Conservation (phyloP, 23 tunicate species). For the Corella eumyota region DNA sequence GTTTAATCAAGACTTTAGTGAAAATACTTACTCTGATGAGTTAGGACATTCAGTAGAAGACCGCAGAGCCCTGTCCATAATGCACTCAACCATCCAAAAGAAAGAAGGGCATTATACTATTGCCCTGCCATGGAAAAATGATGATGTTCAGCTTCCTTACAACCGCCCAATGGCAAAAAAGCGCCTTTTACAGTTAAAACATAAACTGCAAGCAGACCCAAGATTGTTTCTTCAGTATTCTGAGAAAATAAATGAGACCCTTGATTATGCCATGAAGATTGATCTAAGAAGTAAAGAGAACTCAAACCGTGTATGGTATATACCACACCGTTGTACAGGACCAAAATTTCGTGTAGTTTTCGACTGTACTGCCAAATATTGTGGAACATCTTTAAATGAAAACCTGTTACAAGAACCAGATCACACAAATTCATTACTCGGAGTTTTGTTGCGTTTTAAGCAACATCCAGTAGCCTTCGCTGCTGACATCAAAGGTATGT, state of each 20-base stretch:
- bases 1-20: not conserved
- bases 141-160: conserved; percentile 3
- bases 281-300: too few relatives aligned
- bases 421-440: conserved; percentile 11
- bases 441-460: conserved; percentile 21
- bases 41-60: conserved; percentile 1
- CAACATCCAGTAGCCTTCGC: conserved; percentile 3
- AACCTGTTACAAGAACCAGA: conserved; percentile 18
- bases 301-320: too few relatives aligned
- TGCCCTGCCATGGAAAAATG: conserved; percentile 1
- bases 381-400: conserved; percentile 18
- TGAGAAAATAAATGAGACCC: conserved; percentile 15
- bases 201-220: conserved; percentile 1
- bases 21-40: not conserved
- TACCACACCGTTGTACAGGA: conserved; percentile 27
- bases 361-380: too few relatives aligned
- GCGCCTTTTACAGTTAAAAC: conserved; percentile 6
- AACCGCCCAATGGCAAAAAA: conserved; percentile 9
- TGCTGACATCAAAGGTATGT: conserved; percentile 11
- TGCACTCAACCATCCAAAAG: not conserved
- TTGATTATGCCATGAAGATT: conserved; percentile 4
- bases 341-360: conserved; percentile 17
- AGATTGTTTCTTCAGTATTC: not conserved
- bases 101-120: conserved; percentile 5
- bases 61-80: not conserved